Evolutionary conservation across 2,113 vertebrate genomes (phyloP).

Genomic region (Mohoua ochrocephala): DNA sequence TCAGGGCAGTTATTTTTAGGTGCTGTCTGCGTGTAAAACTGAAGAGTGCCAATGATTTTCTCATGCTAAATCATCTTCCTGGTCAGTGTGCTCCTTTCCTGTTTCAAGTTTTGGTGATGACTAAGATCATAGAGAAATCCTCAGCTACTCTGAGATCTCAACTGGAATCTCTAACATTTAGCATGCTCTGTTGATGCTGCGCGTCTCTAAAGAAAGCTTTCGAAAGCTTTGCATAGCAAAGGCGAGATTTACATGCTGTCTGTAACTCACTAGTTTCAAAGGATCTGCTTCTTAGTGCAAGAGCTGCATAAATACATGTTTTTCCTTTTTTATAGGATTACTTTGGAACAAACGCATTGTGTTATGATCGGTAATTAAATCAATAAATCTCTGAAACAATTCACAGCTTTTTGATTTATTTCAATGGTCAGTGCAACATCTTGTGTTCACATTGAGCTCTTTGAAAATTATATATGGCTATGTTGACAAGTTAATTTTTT

Average conservation of each 20-base stretch:
- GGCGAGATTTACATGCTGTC: not conserved
- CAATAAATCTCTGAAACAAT: slow-evolving; percentile 48
- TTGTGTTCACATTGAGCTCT: slow-evolving; percentile 31
- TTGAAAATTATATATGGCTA: slow-evolving; percentile 46
- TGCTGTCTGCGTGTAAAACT: not conserved
- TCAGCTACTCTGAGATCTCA: not conserved
- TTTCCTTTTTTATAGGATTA: slow-evolving; percentile 2
- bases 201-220: not conserved
- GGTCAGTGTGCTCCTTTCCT: not conserved
- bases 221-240: not conserved
- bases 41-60: not conserved
- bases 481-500: slow-evolving; percentile 62
- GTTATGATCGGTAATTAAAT: slow-evolving; percentile 29
- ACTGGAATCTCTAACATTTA: not conserved
- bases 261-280: slow-evolving; percentile 24
- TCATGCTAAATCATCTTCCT: not conserved
- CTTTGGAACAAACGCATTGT: slow-evolving; percentile 14
- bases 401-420: slow-evolving; percentile 39
- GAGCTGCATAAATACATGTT: not conserved
- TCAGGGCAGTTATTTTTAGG: not conserved
- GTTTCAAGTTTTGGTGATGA: not conserved
- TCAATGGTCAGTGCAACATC: slow-evolving; percentile 28
- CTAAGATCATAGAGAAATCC: not conserved
- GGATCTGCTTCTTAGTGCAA: not conserved
- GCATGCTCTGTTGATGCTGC: not conserved